Base-by-base conservation (phyloP, 2,113 vertebrate genomes). In the Kryptolebias marmoratus region DNA sequence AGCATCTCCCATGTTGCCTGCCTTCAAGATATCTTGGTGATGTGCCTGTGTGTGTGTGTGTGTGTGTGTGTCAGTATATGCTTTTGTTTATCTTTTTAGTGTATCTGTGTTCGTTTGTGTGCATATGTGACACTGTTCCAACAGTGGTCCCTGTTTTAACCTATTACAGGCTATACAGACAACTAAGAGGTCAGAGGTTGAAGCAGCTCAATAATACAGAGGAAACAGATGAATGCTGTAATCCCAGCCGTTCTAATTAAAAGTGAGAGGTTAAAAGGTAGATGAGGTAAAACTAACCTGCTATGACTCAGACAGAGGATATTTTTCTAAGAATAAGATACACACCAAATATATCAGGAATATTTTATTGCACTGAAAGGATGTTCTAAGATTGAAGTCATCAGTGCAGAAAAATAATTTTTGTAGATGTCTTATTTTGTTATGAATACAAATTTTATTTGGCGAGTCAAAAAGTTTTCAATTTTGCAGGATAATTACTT, bases 211-310 rank as follows among this genome's bases (percentile, higher is more conserved):
- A 62, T 82, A 87, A 87, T 65, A 53, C 39, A 15, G 61, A 88
- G 84, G 83, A 89, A 87, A 58, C 73, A 78, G 64, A 73, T 87
- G 74, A 70, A 81, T 81, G 77, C 60, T 60, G 68, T 82, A 90
- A 90, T 83, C 68, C 72, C 72, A 84, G 72, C 60, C 76, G 68
- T 77, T 52, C 83, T 86, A 77, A 86, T 86, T 80, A 85, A 84
- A 86, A 86, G 75, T 52, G 78, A 64, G 79, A 86, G 88, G 87
- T 90, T 82, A 91, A 89, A 89, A 86, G 87, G 78, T 88, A 88
- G 69, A 75, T 57, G 69, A 74, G 72, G 86, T 89, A 81, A 90
- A 89, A 79, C 77, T 86, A 86, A 86, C 83, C 89, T 85, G 69
- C 78, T 80, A 74, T 91, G 87, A 90, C 70, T 91, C 90, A 91